Evolutionary conservation across 2,888 invertebrate species (phyloP).

Genomic region (Ennomos fuscantarius): DNA sequence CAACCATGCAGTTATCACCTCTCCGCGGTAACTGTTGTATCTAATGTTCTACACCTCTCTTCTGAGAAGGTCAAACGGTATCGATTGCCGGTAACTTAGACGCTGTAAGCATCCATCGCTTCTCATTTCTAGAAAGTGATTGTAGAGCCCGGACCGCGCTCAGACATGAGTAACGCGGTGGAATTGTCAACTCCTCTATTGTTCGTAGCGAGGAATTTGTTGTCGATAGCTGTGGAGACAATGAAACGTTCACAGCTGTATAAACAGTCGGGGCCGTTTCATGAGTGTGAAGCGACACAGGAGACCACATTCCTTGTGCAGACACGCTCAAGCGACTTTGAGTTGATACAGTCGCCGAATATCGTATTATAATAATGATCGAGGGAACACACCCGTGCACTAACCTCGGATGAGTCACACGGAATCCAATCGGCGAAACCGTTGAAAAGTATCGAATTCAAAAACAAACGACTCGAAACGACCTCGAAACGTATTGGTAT

Average conservation of each 20-base stretch:
- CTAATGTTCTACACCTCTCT: constrained; percentile 47
- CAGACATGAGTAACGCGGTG: constrained; percentile 45
- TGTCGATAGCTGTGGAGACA: constrained; percentile 54
- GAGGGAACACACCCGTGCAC: constrained; percentile 55
- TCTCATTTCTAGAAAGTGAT: constrained; percentile 43
- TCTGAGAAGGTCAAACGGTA: constrained; percentile 44
- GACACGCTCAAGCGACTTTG: constrained; percentile 10
- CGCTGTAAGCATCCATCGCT: constrained; percentile 10
- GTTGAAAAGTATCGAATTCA: constrained; percentile 57
- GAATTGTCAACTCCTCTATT: constrained; percentile 55
- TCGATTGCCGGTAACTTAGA: constrained; percentile 26
- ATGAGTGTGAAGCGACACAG: constrained; percentile 18
- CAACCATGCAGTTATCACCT: constrained; percentile 61
- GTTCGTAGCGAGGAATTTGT: constrained; percentile 65
- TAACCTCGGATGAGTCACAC: constrained; percentile 72
- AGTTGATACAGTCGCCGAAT: constrained; percentile 11
- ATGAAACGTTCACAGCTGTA: constrained; percentile 64
- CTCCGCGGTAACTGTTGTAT: constrained; percentile 54
- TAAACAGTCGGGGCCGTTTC: constrained; percentile 48
- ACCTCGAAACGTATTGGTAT: constrained; percentile 38
- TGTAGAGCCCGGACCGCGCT: constrained; percentile 4
- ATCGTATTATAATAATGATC: constrained; percentile 46
- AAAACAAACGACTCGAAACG: constrained; percentile 45
- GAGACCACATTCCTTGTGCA: constrained; percentile 15
- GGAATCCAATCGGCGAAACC: constrained; percentile 58